Base-by-base conservation (phyloP, 2,797 vertebrate species). In the Amphiprion clarkii region DNA sequence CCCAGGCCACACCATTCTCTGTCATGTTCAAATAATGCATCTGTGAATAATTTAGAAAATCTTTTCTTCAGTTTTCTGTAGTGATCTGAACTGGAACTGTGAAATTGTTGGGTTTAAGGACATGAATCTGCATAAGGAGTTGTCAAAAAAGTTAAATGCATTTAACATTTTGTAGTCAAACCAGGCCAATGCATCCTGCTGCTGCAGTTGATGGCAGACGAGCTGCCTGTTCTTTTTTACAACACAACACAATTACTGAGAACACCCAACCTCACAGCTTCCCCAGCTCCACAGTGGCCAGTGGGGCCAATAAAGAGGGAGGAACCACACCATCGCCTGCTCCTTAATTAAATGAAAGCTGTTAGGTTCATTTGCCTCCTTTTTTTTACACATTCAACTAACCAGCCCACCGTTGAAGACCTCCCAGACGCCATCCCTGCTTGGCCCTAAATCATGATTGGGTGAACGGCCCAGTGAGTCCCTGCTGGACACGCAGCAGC, bases 271-370 rank as follows among this genome's bases (percentile, higher is more conserved):
- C 86, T 88, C 87, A 88, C 82, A 78, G 86, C 88, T 84, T 84
- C 87, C 90, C 91, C 84, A 53, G 70, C 92, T 93, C 88, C 93
- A 93, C 77, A 83, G 83, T 79, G 52, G 90, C 95, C 95, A 94
- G 91, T 91, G 92, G 86, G 87, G 90, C 94, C 92, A 94, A 94
- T 96, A 94, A 96, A 97, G 92, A 91, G 91, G 89, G 83, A 93
- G 82, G 86, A 93, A 95, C 92, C 91, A 91, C 87, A 93, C 93
- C 91, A 94, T 93, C 94, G 92, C 73, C 91, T 92, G 73, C 92
- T 94, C 93, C 93, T 96, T 98, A 98, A 98, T 98, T 97, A 97
- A 97, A 95, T 95, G 93, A 96, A 94, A 95, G 94, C 96, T 94
- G 94, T 92, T 94, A 92, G 94, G 86, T 94, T 95, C 87, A 88